Evolutionary conservation across 2,888 invertebrate genomes (phyloP).

Genomic region (Spodoptera picta): DNA sequence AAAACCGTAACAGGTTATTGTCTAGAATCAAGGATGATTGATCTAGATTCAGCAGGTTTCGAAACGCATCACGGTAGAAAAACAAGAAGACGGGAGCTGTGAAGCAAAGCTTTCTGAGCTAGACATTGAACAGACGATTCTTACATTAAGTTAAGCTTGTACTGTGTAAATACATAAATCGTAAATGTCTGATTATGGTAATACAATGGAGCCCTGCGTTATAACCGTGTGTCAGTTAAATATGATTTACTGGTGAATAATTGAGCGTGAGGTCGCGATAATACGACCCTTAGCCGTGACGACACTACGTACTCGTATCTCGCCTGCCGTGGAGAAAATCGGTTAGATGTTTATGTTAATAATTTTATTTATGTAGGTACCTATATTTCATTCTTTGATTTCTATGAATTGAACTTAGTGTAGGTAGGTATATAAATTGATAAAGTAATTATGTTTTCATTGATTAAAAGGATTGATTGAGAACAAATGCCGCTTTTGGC

Average conservation of each 20-base stretch:
- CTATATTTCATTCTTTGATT: too few species aligned
- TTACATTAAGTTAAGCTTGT: constrained; percentile 3
- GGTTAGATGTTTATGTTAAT: constrained; percentile 6
- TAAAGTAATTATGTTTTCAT: too few species aligned
- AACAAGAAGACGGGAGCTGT: too few species aligned
- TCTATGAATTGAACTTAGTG: too few species aligned
- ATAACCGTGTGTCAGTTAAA: constrained; percentile 24
- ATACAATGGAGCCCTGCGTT: constrained; percentile 12
- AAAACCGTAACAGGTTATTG: too few species aligned
- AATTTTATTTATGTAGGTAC: background rate
- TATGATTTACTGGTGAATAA: constrained; percentile 43
- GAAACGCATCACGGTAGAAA: too few species aligned
- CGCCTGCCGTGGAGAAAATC: constrained; percentile 10
- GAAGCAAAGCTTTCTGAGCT: constrained; percentile 7
- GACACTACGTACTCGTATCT: constrained; percentile 28
- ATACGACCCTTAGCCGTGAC: constrained; percentile 41
- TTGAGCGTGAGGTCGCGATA: constrained; percentile 47
- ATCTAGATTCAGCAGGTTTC: too few species aligned
- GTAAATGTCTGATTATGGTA: constrained; percentile 4
- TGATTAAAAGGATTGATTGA: too few species aligned
- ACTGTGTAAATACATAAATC: background rate
- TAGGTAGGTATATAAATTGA: too few species aligned
- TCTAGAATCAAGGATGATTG: too few species aligned
- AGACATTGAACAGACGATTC: constrained; percentile 34
- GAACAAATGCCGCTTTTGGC: too few species aligned